Conservation (phyloP, 2,888 invertebrate species). For the Oligia latruncula region DNA sequence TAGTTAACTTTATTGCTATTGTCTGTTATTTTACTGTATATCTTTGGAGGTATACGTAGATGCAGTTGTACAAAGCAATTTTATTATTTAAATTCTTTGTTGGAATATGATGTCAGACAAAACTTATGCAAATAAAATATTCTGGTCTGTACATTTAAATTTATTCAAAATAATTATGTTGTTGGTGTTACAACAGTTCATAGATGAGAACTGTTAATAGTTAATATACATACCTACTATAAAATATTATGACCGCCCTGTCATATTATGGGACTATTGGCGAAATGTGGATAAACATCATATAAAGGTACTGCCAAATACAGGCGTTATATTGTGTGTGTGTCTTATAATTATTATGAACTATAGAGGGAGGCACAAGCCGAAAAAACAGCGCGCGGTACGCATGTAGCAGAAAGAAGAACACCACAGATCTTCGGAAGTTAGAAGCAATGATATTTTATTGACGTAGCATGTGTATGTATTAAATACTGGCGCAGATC, state of each 20-base stretch:
- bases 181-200: not conserved
- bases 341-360: not conserved
- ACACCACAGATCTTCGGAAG: not conserved
- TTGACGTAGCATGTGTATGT: too few species aligned
- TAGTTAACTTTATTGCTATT: slow-evolving; percentile 53
- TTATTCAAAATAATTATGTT: not conserved
- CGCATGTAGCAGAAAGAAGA: not conserved
- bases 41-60: not conserved
- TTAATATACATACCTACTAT: not conserved
- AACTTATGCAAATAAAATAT: not conserved
- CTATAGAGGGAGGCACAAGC: not conserved
- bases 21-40: slow-evolving; percentile 25
- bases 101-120: too few species aligned
- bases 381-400: not conserved
- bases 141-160: not conserved
- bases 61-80: not conserved
- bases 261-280: not conserved
- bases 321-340: not conserved
- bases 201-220: not conserved
- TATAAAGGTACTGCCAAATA: not conserved
- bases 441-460: not conserved
- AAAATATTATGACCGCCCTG: not conserved
- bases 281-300: not conserved
- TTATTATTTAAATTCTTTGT: not conserved
- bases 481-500: too few species aligned